A percentile compares a stretch with the other conserved stretches of the same genome.
phyloP scores from a whole-genome alignment of 2,888 invertebrate genomes.

The Copidosoma aretas region DNA sequence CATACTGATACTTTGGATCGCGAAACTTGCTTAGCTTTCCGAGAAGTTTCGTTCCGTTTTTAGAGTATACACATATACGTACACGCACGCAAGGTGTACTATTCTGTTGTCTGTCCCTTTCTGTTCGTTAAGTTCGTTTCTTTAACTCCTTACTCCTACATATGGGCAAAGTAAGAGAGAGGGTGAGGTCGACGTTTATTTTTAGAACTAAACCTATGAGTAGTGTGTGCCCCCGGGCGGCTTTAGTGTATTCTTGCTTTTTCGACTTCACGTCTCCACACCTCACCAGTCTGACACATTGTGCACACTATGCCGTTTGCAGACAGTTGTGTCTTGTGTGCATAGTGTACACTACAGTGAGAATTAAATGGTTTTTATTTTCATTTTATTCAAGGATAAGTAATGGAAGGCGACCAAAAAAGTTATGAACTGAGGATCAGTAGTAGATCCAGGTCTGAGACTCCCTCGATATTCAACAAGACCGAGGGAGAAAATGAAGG shows the following conservation, averaged over 20 bases:
- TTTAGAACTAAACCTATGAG: constrained; percentile 9
- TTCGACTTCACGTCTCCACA: not conserved
- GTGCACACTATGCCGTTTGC: not conserved
- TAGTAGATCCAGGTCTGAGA: constrained; percentile 58
- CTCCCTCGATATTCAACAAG: constrained; percentile 51
- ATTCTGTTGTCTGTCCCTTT: constrained; percentile 1
- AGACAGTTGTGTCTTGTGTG: not conserved
- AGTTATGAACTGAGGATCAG: constrained; percentile 57
- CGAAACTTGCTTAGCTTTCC: not conserved
- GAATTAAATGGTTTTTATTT: not conserved
- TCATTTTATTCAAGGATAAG: not conserved
- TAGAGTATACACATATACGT: constrained; percentile 10
- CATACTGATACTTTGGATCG: too few species aligned
- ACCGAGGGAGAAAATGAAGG: constrained; percentile 47
- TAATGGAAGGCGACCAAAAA: constrained; percentile 55
- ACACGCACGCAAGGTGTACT: not conserved
- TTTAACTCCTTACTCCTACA: constrained; percentile 8
- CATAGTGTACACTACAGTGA: not conserved
- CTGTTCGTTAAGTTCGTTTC: not conserved
- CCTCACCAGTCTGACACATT: not conserved
- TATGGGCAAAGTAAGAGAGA: constrained; percentile 1
- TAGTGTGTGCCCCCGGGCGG: not conserved
- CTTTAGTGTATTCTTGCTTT: not conserved
- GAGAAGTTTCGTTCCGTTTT: constrained; percentile 23
- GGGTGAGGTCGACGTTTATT: constrained; percentile 19